Base-by-base conservation (phyloP, 2,113 vertebrate species). In the Neofelis nebulosa region DNA sequence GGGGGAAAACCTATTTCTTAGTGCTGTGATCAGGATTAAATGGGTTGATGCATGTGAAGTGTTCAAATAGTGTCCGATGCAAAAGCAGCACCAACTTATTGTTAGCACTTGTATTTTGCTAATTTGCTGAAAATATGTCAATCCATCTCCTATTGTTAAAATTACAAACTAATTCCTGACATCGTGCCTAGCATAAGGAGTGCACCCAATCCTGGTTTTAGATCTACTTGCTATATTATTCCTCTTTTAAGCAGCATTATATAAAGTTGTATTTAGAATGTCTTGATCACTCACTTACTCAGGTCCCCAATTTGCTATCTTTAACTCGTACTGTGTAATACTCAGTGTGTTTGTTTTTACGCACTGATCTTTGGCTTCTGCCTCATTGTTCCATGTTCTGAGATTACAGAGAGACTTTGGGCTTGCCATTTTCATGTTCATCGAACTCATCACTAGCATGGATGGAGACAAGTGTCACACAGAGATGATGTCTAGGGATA, bases 61-160 rank as follows among this genome's bases (percentile, higher is more conserved):
- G 4, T 80, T 83, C 18, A 31, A 73, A 41, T 4, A 52, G 7
- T 33, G 38, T 81, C 25, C 45, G 33, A 86, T 55, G 50, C 31
- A 68, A 27, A 95, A 88, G 50, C 57, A 45, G 10, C 2, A 41
- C n/a, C 66, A 55, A 74, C 12, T 89, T 50, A n/a, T 78, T 71
- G 41, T 80, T 76, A 71, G 15, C 0, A 36, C 48, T 41, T 86
- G 33, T 63, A 83, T 73, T 95, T 81, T 86, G 87, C 61, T 71
- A 36, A 41, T 65, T 97, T 61, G 57, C 31, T 96, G 52, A 95
- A 95, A 82, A 71, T 45, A 50, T 31, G 29, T 66, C 89, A 66
- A 66, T 80, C 10, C 16, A 87, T 92, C 65, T 93, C n/a, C 12
- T 57, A 5, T 61, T 84, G 69, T 83, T 85, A 69, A 88, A 94